Base-by-base conservation (phyloP, 2,113 vertebrate genomes). In the Scytalopus superciliaris region DNA sequence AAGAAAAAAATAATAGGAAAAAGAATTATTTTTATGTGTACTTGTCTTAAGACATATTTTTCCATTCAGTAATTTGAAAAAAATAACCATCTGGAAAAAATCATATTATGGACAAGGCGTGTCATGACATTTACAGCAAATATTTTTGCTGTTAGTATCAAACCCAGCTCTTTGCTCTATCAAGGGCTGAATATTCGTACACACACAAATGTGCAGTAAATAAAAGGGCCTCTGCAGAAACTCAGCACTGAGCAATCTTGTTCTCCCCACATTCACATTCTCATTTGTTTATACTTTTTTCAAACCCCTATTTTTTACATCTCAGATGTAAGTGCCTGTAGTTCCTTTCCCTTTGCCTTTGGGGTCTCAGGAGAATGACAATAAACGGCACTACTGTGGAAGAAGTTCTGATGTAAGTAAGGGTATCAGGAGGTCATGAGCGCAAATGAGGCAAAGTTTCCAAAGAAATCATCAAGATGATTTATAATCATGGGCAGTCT, bases 81-180 rank as follows among this genome's bases (percentile, higher is more conserved):
- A 97, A 97, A 98, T 96, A 97, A 90, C 96, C 98, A 98, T 98
- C 98, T 98, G 98, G 98, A 98, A 98, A 97, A 97, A 97, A 98
- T 98, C 97, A 97, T 95, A 95, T 98, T 97, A 98, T 96, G 96
- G 97, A 97, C 97, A 98, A 97, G 96, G 97, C 97, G 97, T 98
- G 97, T 98, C 97, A 98, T 98, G 98, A 98, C 97, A 98, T 98
- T 98, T 97, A 98, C 97, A 98, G 97, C 97, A 98, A 98, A 98
- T 98, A 98, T 98, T 98, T 98, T 97, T 97, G 92, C 96, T 96
- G 93, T 94, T 97, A 97, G 96, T 97, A 98, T 98, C 97, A 97
- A 97, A 97, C 93, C 95, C 90, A 97, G 94, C 93, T 97, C 97
- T 96, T 96, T 98, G 90, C 95, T 95, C 91, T 94, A 93, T 97